phyloP scores from a whole-genome alignment of 1,140 invertebrate genomes.

The Drosophila equinoxialis region DNA sequence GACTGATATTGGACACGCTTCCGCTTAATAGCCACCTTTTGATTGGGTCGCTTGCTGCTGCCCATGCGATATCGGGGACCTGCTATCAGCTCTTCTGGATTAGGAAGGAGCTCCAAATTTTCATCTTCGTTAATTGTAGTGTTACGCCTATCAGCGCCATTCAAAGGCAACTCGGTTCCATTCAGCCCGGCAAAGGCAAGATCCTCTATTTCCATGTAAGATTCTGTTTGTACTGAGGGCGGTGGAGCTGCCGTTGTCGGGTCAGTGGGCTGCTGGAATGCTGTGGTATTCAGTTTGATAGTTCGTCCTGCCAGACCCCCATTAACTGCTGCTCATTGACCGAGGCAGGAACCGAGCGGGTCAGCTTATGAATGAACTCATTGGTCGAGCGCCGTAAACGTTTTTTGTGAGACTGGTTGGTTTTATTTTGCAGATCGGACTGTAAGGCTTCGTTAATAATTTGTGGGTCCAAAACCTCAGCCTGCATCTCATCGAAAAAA shows the following conservation, averaged over 20 bases:
- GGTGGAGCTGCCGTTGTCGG: neutral
- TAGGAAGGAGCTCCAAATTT: conserved; percentile 60
- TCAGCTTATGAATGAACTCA: conserved; percentile 74
- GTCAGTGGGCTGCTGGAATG: conserved; percentile 59
- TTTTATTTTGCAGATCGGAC: conserved; percentile 10
- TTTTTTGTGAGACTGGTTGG: neutral
- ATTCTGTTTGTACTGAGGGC: conserved; percentile 13
- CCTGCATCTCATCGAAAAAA: conserved; percentile 69
- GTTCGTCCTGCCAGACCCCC: conserved; percentile 62
- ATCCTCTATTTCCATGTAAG: conserved; percentile 71
- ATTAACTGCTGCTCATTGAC: conserved; percentile 65
- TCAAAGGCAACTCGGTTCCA: conserved; percentile 57
- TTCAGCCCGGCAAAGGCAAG: conserved; percentile 75
- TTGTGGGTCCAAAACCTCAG: conserved; percentile 72
- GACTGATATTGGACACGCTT: conserved; percentile 45
- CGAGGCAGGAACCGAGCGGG: conserved; percentile 67
- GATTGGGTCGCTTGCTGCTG: conserved; percentile 51
- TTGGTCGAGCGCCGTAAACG: conserved; percentile 53
- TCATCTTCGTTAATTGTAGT: conserved; percentile 41
- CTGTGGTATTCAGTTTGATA: conserved; percentile 69
- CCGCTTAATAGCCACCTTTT: conserved; percentile 60
- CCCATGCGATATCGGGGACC: conserved; percentile 70
- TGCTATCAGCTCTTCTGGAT: conserved; percentile 74
- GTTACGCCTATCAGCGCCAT: conserved; percentile 45
- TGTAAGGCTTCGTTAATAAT: conserved; percentile 73